Evolutionary conservation across 2,113 vertebrate species (phyloP).

Genomic region (Dicentrarchus labrax): DNA sequence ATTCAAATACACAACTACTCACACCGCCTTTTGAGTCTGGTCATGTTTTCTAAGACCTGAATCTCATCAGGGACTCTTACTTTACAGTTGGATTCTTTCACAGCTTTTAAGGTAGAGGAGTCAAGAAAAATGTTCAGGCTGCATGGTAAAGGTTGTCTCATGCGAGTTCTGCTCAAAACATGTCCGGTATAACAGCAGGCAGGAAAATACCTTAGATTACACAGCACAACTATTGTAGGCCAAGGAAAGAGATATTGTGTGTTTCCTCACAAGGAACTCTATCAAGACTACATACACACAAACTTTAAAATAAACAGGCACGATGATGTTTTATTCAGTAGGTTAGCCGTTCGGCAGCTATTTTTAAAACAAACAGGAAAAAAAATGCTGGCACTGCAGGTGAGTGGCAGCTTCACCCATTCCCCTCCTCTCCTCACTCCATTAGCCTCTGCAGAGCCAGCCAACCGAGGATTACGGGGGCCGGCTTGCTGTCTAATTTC

Average conservation of each 20-base stretch:
- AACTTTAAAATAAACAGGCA: conserved; percentile 43
- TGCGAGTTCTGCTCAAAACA: conserved; percentile 22
- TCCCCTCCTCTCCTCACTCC: conserved; percentile 54
- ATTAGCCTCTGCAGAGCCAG: conserved; percentile 58
- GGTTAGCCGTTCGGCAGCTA: conserved; percentile 40
- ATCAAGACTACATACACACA: conserved; percentile 29
- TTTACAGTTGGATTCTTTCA: conserved; percentile 27
- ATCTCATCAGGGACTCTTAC: neutral
- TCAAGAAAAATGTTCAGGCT: neutral
- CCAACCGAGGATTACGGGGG: conserved; percentile 43
- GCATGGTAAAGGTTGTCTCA: neutral
- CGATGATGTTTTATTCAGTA: conserved; percentile 70
- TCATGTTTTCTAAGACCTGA: conserved; percentile 14
- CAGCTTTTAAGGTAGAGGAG: conserved; percentile 15
- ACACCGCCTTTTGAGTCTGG: neutral
- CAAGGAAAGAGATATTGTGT: conserved; percentile 10
- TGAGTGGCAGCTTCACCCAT: conserved; percentile 63
- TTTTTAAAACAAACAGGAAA: conserved; percentile 55
- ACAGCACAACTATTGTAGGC: neutral
- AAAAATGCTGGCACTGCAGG: conserved; percentile 20
- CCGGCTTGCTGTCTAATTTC: conserved; percentile 54
- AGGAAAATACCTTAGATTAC: conserved; percentile 11
- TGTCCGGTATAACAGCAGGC: neutral
- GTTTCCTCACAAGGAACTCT: conserved; percentile 22
- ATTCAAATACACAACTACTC: neutral